Percentiles rank a stretch among this genome's conserved stretches.
Conservation (phyloP, 2,797 vertebrate species). For the Sparidentex hasta region DNA sequence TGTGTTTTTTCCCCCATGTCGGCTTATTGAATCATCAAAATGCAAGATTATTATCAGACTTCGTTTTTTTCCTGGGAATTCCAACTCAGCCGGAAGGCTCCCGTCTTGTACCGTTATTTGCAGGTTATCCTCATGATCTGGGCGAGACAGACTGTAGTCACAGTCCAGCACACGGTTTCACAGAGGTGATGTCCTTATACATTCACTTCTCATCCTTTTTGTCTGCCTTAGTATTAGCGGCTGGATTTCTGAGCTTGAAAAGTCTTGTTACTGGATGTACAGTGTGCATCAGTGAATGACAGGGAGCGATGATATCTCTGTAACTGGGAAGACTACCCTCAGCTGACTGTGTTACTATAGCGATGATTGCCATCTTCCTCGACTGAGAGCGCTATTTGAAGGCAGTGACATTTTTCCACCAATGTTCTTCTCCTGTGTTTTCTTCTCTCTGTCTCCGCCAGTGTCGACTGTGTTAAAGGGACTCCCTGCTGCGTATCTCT, state of each 20-base stretch:
- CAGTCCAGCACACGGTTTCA: constrained; percentile 4
- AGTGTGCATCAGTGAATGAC: neutral
- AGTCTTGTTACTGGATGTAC: neutral
- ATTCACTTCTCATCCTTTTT: neutral
- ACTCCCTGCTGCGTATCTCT: constrained; percentile 62
- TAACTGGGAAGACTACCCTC: constrained; percentile 17
- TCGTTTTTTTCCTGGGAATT: constrained; percentile 17
- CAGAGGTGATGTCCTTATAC: constrained; percentile 13
- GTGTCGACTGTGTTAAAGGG: constrained; percentile 54
- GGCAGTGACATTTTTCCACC: constrained; percentile 33
- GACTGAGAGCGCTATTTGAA: constrained; percentile 26
- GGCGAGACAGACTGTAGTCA: constrained; percentile 10
- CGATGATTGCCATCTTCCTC: constrained; percentile 30
- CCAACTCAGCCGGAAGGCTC: constrained; percentile 1
- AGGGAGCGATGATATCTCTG: constrained; percentile 1
- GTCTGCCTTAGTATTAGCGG: neutral
- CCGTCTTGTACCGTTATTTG: neutral
- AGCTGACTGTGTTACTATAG: constrained; percentile 47
- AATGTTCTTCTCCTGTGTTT: constrained; percentile 32
- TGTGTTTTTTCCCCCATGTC: neutral
- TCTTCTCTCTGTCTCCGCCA: constrained; percentile 39
- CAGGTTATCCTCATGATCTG: neutral
- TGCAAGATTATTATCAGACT: constrained; percentile 14
- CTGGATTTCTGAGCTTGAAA: neutral
- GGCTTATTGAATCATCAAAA: constrained; percentile 14